A percentile compares a stretch with the other conserved stretches of the same genome.
These are phyloP conservation scores for Drosophila dives DNA, from an alignment of 2,888 invertebrate genomes.

Conservation along the genomic window DNA sequence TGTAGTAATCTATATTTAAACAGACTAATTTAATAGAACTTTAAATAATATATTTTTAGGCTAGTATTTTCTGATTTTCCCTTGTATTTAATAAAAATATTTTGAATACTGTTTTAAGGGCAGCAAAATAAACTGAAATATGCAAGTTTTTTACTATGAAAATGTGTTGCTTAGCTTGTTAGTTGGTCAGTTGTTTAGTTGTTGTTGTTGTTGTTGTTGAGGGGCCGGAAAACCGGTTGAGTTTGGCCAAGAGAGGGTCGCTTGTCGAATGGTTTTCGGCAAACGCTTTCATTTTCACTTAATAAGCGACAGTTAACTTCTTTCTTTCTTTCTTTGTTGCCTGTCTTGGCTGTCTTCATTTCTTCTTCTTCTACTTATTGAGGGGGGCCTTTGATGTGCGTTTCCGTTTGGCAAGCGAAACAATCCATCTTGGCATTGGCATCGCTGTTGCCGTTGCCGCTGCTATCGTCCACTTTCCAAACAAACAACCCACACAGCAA, in stretches of 20 bases:
- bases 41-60: neutral
- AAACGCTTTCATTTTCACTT: conserved; percentile 81
- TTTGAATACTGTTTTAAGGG: conserved; percentile 1
- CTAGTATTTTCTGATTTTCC: neutral
- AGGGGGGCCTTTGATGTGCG: conserved; percentile 67
- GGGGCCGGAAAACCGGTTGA: conserved; percentile 69
- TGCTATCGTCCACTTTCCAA: conserved; percentile 71
- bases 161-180: conserved; percentile 48
- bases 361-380: neutral
- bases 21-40: neutral
- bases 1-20: neutral
- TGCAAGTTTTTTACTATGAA: conserved; percentile 45
- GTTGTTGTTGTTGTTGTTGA: conserved; percentile 34
- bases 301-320: conserved; percentile 78
- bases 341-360: neutral
- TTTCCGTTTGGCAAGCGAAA: conserved; percentile 65
- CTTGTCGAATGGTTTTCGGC: conserved; percentile 60
- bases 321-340: conserved; percentile 45
- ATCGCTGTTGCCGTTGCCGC: conserved; percentile 54
- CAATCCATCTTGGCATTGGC: conserved; percentile 68
- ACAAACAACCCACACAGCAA: conserved; percentile 68
- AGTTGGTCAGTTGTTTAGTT: conserved; percentile 13
- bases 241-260: conserved; percentile 36
- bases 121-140: neutral
- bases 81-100: neutral